These are phyloP conservation scores for Sandelia bainsii DNA, from an alignment of 2,797 vertebrate species.

Conservation along the genomic window DNA sequence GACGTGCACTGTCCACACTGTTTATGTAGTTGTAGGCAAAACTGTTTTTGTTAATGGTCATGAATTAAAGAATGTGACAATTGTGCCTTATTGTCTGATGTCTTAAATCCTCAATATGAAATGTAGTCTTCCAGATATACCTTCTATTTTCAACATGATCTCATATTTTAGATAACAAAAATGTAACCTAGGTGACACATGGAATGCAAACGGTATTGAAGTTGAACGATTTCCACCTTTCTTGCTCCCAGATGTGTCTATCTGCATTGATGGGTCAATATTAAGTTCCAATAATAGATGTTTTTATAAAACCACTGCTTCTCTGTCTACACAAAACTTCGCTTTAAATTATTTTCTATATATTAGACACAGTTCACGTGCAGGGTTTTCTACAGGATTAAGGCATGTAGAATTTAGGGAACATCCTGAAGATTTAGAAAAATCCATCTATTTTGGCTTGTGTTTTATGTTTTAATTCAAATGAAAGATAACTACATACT, in stretches of 20 bases:
- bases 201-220: background rate
- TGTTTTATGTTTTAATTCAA: background rate
- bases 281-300: background rate
- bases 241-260: background rate
- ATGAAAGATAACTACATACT: background rate
- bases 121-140: background rate
- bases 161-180: background rate
- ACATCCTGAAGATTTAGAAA: background rate
- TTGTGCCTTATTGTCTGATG: slow-evolving; percentile 13
- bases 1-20: slow-evolving; percentile 12
- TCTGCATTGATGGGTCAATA: background rate
- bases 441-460: background rate
- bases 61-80: slow-evolving; percentile 59
- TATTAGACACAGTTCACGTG: background rate
- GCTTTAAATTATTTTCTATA: background rate
- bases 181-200: background rate
- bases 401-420: background rate
- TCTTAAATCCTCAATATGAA: background rate
- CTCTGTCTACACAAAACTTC: no score
- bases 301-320: background rate
- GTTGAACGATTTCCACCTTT: background rate
- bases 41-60: slow-evolving; percentile 53
- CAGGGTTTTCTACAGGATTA: background rate
- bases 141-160: background rate
- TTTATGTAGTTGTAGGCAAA: slow-evolving; percentile 41